Base-by-base conservation (phyloP, 2,888 invertebrate genomes). In the Melipona beecheii region DNA sequence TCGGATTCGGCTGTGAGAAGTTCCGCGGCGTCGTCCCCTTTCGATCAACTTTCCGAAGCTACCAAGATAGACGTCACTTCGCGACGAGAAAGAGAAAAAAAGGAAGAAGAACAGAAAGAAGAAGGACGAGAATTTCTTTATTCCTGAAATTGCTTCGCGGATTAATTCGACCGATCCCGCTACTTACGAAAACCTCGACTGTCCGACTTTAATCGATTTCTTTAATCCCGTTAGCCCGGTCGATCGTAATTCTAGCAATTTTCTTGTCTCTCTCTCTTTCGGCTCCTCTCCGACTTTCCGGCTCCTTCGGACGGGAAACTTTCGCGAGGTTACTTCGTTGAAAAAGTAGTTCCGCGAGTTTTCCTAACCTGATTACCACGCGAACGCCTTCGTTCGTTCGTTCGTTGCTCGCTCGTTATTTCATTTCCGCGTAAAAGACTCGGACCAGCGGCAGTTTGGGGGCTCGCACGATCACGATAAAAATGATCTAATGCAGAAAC, bases 171-270 rank as follows among this genome's bases (percentile, higher is more conserved):
- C 62, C 68, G 36, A 31, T 56, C 24, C 21, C 21, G 56, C 15
- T 43, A 58, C 49, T 74, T 58, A 70, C 15, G 60, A 70, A 79
- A 68, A 75, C 31, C 36, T 43, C 19, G 11, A 36, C 43, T 36
- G 49, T 17, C 21, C 71, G 27, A 49, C 49, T 68, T 80, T 68
- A 68, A 80, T 83, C 80, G 71, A 83, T 69, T 80, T 36, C 56
- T n/a, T 31, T 76, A 69, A 83, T 75, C 72, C 56, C 58, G 27
- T 73, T 80, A 58, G 9, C 49, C 50, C 31, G 19, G 43, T 56
- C 81, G 74, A 78, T 74, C 36, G 49, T 21, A 70, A 70, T 77
- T 83, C 65, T 50, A 58, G 19, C 5, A 21, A 54, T 60, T 27
- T 49, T 66, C 65, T 17, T 6, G 2, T 19, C 13, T 0, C 3